Percentiles rank a stretch among this genome's conserved stretches.
Evolutionary conservation across 1,140 invertebrate species (phyloP).

Genomic region (Aleiodes sp.): DNA sequence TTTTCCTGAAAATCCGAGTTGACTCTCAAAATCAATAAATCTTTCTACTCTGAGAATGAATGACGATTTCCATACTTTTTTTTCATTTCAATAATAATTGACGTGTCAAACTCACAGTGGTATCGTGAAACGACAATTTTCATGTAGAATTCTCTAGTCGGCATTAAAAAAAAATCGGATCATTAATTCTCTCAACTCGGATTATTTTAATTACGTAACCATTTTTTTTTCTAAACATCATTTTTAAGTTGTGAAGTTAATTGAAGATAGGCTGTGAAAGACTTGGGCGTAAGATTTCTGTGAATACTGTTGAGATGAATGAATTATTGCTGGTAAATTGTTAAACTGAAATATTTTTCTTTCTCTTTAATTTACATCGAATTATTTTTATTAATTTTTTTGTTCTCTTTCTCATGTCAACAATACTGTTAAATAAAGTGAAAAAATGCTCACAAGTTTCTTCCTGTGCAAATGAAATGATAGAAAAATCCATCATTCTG

Average conservation of each 20-base stretch:
- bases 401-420: too few relatives aligned
- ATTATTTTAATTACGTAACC: not conserved
- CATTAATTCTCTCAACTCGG: not conserved
- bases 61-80: not conserved
- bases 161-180: not conserved
- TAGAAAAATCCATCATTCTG: too few relatives aligned
- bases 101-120: not conserved
- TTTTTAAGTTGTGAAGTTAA: not conserved
- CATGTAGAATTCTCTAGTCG: not conserved
- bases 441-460: too few relatives aligned
- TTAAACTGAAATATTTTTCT: too few relatives aligned
- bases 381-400: too few relatives aligned
- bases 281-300: conserved; percentile 7
- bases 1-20: too few relatives aligned
- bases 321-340: not conserved
- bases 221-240: conserved; percentile 3
- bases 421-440: too few relatives aligned
- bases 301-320: conserved; percentile 9
- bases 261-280: conserved; percentile 17
- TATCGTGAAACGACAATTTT: not conserved
- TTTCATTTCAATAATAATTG: not conserved
- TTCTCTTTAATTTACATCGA: too few relatives aligned
- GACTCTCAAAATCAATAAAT: too few relatives aligned
- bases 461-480: too few relatives aligned
- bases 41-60: too few relatives aligned